Evolutionary conservation across 2,113 vertebrate genomes (phyloP).

Genomic region (Bufo bufo): DNA sequence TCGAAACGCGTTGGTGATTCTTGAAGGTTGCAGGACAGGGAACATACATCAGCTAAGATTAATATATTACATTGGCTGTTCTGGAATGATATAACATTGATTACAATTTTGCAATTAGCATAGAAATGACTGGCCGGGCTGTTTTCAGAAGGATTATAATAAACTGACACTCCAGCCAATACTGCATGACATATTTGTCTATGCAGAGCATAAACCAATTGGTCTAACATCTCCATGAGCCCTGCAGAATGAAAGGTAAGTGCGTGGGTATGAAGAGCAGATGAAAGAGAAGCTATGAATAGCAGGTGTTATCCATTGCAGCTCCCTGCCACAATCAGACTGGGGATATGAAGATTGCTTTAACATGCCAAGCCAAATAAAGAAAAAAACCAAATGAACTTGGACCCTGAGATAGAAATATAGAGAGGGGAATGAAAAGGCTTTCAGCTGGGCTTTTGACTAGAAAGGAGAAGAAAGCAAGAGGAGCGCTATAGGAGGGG

Average conservation of each 20-base stretch:
- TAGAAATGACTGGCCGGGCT: not conserved
- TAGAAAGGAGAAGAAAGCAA: constrained; percentile 69
- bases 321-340: constrained; percentile 77
- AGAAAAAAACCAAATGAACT: constrained; percentile 64
- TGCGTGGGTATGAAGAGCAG: constrained; percentile 66
- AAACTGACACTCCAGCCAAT: constrained; percentile 30
- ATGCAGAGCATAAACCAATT: constrained; percentile 56
- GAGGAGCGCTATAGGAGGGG: constrained; percentile 69
- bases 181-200: constrained; percentile 55
- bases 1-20: not conserved
- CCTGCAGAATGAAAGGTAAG: constrained; percentile 74
- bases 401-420: constrained; percentile 69
- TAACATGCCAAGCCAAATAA: constrained; percentile 69
- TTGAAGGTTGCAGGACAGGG: not conserved
- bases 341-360: constrained; percentile 72
- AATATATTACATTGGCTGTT: not conserved
- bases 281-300: constrained; percentile 73
- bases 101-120: constrained; percentile 31
- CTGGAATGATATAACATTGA: constrained; percentile 9
- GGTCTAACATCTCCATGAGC: constrained; percentile 57
- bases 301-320: constrained; percentile 72
- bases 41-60: not conserved
- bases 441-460: constrained; percentile 68
- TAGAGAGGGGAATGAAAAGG: constrained; percentile 74
- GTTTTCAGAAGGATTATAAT: constrained; percentile 23